These are phyloP conservation scores for Oxyura jamaicensis DNA, from an alignment of 2,113 vertebrate species.

Conservation along the genomic window DNA sequence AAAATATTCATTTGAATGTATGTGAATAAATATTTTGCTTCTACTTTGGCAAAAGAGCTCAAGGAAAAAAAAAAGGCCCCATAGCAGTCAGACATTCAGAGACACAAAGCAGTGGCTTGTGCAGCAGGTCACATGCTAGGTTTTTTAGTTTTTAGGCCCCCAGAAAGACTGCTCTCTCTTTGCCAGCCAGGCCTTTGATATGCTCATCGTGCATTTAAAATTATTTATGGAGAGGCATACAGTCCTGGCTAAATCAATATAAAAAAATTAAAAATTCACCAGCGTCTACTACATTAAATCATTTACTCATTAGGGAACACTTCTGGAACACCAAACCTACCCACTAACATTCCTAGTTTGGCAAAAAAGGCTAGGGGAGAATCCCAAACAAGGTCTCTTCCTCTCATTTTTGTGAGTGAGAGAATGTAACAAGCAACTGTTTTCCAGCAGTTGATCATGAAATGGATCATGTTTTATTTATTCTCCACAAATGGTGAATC, in stretches of 20 bases:
- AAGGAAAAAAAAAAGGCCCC: background rate
- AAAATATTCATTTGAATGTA: constrained; percentile 10
- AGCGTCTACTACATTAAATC: background rate
- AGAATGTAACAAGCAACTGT: background rate
- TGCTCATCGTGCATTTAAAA: constrained; percentile 9
- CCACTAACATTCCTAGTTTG: background rate
- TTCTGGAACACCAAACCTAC: background rate
- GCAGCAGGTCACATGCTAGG: background rate
- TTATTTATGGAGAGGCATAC: constrained; percentile 32
- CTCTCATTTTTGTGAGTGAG: background rate
- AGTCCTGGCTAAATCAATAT: constrained; percentile 22
- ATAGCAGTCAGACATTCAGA: background rate
- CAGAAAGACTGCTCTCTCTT: constrained; percentile 20
- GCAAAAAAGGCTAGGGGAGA: background rate
- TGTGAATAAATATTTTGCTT: constrained; percentile 37
- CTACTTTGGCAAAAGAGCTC: constrained; percentile 40
- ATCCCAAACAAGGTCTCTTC: background rate
- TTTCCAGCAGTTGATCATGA: background rate
- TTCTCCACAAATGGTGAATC: background rate
- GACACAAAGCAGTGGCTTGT: background rate
- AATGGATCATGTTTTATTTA: constrained; percentile 54
- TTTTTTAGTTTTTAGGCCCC: background rate
- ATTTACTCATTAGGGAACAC: background rate
- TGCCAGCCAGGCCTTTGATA: constrained; percentile 1
- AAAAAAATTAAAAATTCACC: background rate